phyloP scores from a whole-genome alignment of 2,888 invertebrate genomes.

The Pogonocherus hispidulus region DNA sequence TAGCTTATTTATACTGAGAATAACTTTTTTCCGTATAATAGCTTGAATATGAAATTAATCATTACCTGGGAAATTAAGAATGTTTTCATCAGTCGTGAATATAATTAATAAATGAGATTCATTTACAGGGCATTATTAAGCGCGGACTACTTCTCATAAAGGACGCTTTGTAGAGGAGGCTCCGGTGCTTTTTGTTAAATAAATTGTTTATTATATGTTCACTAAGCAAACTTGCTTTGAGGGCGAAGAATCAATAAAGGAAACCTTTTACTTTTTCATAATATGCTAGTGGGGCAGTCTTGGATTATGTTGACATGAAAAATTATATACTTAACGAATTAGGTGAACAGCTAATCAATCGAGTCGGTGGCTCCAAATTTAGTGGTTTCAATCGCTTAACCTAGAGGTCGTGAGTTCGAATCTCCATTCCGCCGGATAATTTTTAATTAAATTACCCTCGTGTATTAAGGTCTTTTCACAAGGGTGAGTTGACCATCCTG shows the following conservation, averaged over 20 bases:
- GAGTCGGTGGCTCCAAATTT: too few species aligned
- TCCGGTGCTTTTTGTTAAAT: background rate
- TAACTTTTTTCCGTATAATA: background rate
- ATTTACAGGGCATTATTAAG: background rate
- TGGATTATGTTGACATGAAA: background rate
- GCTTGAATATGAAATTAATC: background rate
- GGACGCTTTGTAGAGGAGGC: background rate
- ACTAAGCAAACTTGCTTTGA: background rate
- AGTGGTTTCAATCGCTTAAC: too few species aligned
- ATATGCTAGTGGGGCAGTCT: background rate
- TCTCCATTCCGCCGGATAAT: too few species aligned
- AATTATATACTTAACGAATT: background rate
- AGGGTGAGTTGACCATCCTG: too few species aligned
- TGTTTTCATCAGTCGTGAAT: background rate
- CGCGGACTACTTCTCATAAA: background rate
- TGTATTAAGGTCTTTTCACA: too few species aligned
- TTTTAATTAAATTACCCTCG: too few species aligned
- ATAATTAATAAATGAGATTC: slow-evolving; percentile 3
- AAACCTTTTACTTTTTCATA: background rate
- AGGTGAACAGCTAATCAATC: too few species aligned
- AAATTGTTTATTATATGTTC: background rate
- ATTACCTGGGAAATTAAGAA: slow-evolving; percentile 1
- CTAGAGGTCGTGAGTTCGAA: too few species aligned
- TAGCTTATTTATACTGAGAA: too few species aligned
- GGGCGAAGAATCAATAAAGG: background rate